These are phyloP conservation scores for Marmota monax DNA, from an alignment of 2,113 vertebrate species.

Conservation along the genomic window DNA sequence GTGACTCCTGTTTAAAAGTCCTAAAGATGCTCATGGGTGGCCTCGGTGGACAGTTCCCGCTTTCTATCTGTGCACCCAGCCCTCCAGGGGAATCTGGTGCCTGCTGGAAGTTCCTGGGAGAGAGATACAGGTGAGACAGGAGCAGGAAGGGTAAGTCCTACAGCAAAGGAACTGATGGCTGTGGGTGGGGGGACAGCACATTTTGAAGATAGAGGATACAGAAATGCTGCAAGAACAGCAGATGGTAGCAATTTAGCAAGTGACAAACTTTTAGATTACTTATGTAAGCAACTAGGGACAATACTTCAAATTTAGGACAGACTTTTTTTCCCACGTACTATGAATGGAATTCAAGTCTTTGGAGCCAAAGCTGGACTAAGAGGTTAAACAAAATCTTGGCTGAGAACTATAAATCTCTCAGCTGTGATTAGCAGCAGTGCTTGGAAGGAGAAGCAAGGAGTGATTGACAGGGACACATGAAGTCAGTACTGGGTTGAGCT, in stretches of 20 bases:
- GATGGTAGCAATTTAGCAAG: neutral
- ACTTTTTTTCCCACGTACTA: neutral
- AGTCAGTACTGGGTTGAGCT: neutral
- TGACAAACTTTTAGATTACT: neutral
- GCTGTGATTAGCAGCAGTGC: accelerated
- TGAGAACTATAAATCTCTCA: neutral
- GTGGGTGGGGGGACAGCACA: neutral
- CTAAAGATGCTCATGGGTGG: accelerated
- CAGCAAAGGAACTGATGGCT: neutral
- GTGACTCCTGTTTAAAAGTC: neutral
- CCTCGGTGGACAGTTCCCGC: neutral
- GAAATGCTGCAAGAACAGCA: neutral
- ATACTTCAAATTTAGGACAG: neutral
- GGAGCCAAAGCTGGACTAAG: neutral
- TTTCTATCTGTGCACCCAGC: neutral
- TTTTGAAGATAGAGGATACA: neutral
- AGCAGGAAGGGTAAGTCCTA: accelerated
- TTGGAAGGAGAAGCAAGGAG: neutral
- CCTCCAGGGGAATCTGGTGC: neutral
- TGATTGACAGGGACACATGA: neutral
- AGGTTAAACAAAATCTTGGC: neutral
- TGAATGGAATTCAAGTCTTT: neutral
- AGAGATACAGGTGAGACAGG: neutral
- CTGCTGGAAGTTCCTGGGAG: neutral
- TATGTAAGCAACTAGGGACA: neutral